Evolutionary conservation across 2,888 invertebrate species (phyloP).

Genomic region (Acronicta leporina): DNA sequence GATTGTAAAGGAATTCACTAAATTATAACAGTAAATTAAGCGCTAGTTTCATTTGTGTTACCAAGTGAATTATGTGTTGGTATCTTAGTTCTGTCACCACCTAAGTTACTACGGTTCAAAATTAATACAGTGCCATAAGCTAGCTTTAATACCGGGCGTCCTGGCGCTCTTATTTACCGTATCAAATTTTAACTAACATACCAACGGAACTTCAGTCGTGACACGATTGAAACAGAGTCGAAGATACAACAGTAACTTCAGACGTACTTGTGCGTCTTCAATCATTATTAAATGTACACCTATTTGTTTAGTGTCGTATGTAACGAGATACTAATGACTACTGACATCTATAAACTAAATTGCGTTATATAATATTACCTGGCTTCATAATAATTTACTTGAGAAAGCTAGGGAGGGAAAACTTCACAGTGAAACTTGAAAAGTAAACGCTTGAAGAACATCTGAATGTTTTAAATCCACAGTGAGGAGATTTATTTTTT

Average conservation of each 20-base stretch:
- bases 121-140: constrained; percentile 89
- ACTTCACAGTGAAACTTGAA: constrained; percentile 41
- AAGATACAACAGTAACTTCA: constrained; percentile 30
- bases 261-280: constrained; percentile 60
- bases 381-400: constrained; percentile 41
- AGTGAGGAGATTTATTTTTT: constrained; percentile 13
- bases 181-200: constrained; percentile 79
- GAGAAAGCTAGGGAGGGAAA: constrained; percentile 25
- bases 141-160: constrained; percentile 83
- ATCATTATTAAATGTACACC: constrained; percentile 87
- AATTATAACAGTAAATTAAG: constrained; percentile 89
- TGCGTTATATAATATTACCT: constrained; percentile 59
- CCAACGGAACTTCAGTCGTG: constrained; percentile 61
- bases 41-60: constrained; percentile 88
- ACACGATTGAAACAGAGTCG: constrained; percentile 41
- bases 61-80: constrained; percentile 88
- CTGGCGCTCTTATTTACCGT: constrained; percentile 82
- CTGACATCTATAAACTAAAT: constrained; percentile 83
- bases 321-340: constrained; percentile 85
- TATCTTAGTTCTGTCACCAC: constrained; percentile 89
- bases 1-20: constrained; percentile 85
- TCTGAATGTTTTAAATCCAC: constrained; percentile 46
- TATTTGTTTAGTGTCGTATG: constrained; percentile 87
- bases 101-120: constrained; percentile 89
- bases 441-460: constrained; percentile 30